Evolutionary conservation across 2,888 invertebrate genomes (phyloP).

Genomic region (Resseliella maxima): DNA sequence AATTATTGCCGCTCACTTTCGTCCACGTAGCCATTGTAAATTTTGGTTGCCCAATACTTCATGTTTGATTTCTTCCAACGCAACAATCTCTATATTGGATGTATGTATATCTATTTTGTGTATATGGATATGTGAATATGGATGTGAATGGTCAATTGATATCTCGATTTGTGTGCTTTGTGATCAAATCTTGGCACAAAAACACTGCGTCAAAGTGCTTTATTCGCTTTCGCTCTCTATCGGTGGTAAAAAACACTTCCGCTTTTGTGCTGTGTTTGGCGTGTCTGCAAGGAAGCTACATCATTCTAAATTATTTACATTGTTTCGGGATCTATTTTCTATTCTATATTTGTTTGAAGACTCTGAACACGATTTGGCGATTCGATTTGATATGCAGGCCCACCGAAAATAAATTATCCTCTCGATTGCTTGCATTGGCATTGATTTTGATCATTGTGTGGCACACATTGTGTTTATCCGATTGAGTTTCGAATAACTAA

Average conservation of each 20-base stretch:
- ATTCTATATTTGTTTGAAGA: not conserved
- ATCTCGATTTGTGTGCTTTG: not conserved
- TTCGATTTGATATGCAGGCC: not conserved
- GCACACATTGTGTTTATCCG: not conserved
- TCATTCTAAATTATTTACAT: constrained; percentile 18
- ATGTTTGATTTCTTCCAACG: not conserved
- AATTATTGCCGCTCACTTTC: not conserved
- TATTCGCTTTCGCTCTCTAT: too few species aligned
- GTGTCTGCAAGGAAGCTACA: not conserved
- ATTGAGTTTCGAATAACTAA: not conserved
- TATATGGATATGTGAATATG: too few species aligned
- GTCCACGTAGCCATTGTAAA: not conserved
- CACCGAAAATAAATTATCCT: constrained; percentile 5
- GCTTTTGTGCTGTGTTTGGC: not conserved
- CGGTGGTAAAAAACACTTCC: not conserved
- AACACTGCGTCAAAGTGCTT: not conserved
- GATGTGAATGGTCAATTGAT: constrained; percentile 10
- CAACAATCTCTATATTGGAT: not conserved
- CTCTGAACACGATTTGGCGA: not conserved
- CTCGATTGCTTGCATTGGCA: not conserved
- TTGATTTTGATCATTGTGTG: not conserved
- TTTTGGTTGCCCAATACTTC: not conserved
- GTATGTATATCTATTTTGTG: too few species aligned
- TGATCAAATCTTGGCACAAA: not conserved
- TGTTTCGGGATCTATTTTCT: not conserved